Conservation (phyloP, 35 echinoderm and acorn worm genomes). For the Holothuria glaberrima region DNA sequence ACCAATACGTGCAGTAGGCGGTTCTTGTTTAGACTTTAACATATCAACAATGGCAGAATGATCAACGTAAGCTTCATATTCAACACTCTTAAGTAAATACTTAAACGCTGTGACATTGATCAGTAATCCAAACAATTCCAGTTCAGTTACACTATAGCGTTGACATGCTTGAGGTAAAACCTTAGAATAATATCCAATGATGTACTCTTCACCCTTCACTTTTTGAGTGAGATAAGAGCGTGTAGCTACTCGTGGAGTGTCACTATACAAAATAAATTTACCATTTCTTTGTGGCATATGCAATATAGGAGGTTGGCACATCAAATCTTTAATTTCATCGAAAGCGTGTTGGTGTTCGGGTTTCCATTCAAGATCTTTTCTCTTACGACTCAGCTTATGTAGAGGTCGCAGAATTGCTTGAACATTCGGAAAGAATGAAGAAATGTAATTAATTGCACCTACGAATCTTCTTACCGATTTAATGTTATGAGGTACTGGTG, state of each 20-base stretch:
- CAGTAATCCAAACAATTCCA: too few species aligned
- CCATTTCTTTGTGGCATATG: slow-evolving; percentile 31
- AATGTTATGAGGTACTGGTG: neutral
- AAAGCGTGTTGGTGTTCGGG: slow-evolving; percentile 53
- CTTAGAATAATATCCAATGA: slow-evolving; percentile 60
- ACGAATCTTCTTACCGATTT: slow-evolving; percentile 45
- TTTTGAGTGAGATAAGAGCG: too few species aligned
- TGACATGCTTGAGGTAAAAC: too few species aligned
- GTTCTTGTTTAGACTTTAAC: too few species aligned
- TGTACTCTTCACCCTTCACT: neutral
- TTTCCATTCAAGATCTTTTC: slow-evolving; percentile 54
- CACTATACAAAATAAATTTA: slow-evolving; percentile 54
- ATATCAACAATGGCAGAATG: too few species aligned
- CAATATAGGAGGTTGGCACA: slow-evolving; percentile 48
- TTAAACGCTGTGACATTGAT: too few species aligned
- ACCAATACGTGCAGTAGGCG: too few species aligned
- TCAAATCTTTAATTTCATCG: slow-evolving; percentile 58
- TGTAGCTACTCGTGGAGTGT: slow-evolving; percentile 48
- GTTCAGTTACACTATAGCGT: too few species aligned
- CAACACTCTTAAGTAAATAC: slow-evolving; percentile 53
- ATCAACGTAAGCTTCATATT: slow-evolving; percentile 31
- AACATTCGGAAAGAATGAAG: slow-evolving; percentile 49
- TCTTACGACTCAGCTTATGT: slow-evolving; percentile 53
- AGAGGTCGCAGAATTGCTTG: slow-evolving; percentile 48
- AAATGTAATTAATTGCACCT: slow-evolving; percentile 67